Conservation (phyloP, 2,888 invertebrate genomes). For the Dasysyrphus albostriatus region DNA sequence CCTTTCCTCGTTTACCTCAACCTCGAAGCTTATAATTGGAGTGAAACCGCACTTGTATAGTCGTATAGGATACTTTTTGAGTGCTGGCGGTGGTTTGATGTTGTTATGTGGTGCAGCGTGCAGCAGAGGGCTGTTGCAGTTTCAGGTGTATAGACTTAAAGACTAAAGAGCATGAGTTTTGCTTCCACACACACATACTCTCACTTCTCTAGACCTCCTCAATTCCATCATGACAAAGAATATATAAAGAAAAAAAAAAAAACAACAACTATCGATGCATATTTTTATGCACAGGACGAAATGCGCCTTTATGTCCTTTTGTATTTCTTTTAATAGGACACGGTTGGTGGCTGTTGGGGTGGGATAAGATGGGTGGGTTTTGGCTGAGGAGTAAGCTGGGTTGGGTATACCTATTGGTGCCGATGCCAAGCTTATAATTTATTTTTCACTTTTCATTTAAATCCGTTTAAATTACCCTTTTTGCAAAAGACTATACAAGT, state of each 20-base stretch:
- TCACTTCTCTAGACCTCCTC: slow-evolving; percentile 16
- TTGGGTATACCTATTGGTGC: neutral
- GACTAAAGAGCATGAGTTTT: slow-evolving; percentile 35
- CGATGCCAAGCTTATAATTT: slow-evolving; percentile 41
- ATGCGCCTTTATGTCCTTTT: slow-evolving; percentile 39
- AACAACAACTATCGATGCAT: slow-evolving; percentile 35
- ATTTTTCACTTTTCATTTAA: slow-evolving; percentile 47
- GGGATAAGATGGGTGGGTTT: neutral
- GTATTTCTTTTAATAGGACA: slow-evolving; percentile 16
- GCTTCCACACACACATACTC: neutral
- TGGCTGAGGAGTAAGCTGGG: neutral
- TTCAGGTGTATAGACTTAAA: slow-evolving; percentile 40
- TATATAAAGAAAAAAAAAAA: neutral
- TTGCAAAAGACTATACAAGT: slow-evolving; percentile 35
- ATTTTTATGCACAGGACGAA: slow-evolving; percentile 31
- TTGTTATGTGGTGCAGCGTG: slow-evolving; percentile 25
- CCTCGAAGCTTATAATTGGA: slow-evolving; percentile 68
- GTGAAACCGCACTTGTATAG: slow-evolving; percentile 64
- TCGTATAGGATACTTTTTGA: slow-evolving; percentile 40
- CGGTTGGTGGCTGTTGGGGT: neutral
- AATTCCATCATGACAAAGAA: neutral
- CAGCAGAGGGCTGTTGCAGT: neutral
- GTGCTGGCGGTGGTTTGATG: neutral
- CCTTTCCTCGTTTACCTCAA: slow-evolving; percentile 63
- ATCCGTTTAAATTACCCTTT: slow-evolving; percentile 64